Percentiles rank a stretch among this genome's conserved stretches.
Evolutionary conservation across 2,888 invertebrate species (phyloP).

Genomic region (Steromphala cineraria): DNA sequence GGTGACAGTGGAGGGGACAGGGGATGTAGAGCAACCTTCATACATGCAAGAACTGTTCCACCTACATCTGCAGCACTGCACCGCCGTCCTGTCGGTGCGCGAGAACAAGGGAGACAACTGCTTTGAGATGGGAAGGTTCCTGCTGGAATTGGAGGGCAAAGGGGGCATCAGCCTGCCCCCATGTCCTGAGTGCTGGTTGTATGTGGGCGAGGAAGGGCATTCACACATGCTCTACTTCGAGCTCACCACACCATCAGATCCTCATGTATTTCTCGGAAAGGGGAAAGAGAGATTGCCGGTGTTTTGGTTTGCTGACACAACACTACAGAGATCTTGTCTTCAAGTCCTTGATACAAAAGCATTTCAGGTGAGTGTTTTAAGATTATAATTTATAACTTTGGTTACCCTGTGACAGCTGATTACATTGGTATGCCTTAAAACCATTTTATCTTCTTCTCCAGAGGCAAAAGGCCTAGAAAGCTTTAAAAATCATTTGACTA

Average conservation of each 20-base stretch:
- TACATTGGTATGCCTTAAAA: no score
- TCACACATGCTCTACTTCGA: slow-evolving; percentile 70
- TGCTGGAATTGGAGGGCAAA: slow-evolving; percentile 17
- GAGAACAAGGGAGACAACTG: slow-evolving; percentile 37
- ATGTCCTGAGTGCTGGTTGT: slow-evolving; percentile 64
- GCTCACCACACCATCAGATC: slow-evolving; percentile 20
- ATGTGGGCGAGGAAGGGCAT: slow-evolving; percentile 57
- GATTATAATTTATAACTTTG: not conserved
- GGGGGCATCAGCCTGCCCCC: slow-evolving; percentile 39
- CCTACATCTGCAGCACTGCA: slow-evolving; percentile 48
- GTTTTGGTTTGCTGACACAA: slow-evolving; percentile 55
- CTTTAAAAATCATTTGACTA: no score
- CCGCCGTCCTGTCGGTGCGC: slow-evolving; percentile 31
- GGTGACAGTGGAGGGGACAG: not conserved
- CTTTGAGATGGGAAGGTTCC: slow-evolving; percentile 48
- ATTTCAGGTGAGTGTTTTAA: slow-evolving; percentile 36
- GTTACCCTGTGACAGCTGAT: not conserved
- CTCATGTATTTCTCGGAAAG: not conserved
- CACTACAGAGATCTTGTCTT: slow-evolving; percentile 42
- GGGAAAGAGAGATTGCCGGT: slow-evolving; percentile 23
- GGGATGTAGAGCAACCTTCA: not conserved
- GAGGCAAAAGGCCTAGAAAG: no score
- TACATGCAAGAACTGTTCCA: slow-evolving; percentile 40
- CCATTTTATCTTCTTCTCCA: no score
- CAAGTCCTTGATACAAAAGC: slow-evolving; percentile 47